A percentile compares a stretch with the other conserved stretches of the same genome.
Evolutionary conservation across 2,888 invertebrate species (phyloP).

Genomic region (Acrobasis suavella): DNA sequence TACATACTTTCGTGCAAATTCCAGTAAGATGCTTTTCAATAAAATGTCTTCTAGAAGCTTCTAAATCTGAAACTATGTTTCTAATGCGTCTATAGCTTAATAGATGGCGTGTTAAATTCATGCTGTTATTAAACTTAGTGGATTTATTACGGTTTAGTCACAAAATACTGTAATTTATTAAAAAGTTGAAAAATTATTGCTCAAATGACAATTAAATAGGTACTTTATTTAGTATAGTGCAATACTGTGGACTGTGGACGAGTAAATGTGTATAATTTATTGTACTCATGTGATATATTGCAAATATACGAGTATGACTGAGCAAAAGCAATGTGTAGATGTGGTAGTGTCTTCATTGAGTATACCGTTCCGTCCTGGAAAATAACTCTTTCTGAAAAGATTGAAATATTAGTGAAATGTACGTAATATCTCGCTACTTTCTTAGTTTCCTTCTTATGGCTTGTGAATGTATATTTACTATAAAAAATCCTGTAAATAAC

Average conservation of each 20-base stretch:
- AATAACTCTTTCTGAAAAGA: conserved; percentile 11
- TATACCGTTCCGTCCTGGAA: conserved; percentile 17
- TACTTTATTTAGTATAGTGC: conserved; percentile 24
- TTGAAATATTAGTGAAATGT: conserved; percentile 16
- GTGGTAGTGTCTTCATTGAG: conserved; percentile 18
- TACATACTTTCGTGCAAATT: conserved; percentile 48
- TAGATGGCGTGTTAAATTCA: conserved; percentile 51
- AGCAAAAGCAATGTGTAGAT: conserved; percentile 30
- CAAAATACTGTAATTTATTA: background rate
- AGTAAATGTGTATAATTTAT: conserved; percentile 24
- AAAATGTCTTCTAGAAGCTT: conserved; percentile 58
- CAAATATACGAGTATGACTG: conserved; percentile 27
- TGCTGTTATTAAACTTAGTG: conserved; percentile 47
- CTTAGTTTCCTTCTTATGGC: conserved; percentile 16
- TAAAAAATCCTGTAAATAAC: no score
- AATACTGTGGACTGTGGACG: conserved; percentile 27
- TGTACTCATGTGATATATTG: conserved; percentile 26
- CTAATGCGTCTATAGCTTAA: conserved; percentile 62
- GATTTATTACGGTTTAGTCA: background rate
- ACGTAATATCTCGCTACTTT: conserved; percentile 18
- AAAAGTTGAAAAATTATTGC: conserved; percentile 1
- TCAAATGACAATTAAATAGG: background rate
- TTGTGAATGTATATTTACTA: background rate
- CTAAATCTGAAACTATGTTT: conserved; percentile 52
- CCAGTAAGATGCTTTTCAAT: conserved; percentile 35